Evolutionary conservation across 2,888 invertebrate species (phyloP).

Genomic region (Diploptera punctata): DNA sequence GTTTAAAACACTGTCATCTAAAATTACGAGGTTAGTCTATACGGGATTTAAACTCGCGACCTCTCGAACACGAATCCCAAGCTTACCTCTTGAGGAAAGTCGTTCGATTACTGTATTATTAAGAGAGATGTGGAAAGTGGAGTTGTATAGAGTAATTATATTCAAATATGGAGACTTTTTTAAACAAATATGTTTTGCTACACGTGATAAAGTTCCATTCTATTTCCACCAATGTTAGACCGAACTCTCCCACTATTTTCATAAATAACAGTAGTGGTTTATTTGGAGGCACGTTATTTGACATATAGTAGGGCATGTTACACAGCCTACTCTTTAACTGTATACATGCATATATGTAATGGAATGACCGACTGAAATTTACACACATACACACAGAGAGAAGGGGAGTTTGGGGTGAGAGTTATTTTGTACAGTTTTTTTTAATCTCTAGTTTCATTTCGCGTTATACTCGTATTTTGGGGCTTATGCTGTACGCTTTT

Average conservation of each 20-base stretch:
- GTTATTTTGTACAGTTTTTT: not conserved
- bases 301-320: not conserved
- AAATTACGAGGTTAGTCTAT: too few relatives aligned
- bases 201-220: not conserved
- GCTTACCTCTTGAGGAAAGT: too few relatives aligned
- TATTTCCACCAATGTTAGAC: not conserved
- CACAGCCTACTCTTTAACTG: not conserved
- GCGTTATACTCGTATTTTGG: too few relatives aligned
- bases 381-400: not conserved
- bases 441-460: too few relatives aligned
- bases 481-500: too few relatives aligned
- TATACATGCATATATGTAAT: not conserved
- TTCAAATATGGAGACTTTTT: not conserved
- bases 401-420: not conserved
- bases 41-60: too few relatives aligned
- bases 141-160: too few relatives aligned
- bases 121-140: too few relatives aligned
- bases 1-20: too few relatives aligned
- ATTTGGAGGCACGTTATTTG: not conserved
- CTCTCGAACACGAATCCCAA: too few relatives aligned
- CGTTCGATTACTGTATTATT: too few relatives aligned
- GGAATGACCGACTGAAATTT: not conserved
- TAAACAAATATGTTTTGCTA: not conserved
- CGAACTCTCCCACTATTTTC: not conserved
- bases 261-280: not conserved